Percentiles rank a stretch among this genome's conserved stretches.
phyloP scores from a whole-genome alignment of 2,797 vertebrate species.

The Mus minutoides region DNA sequence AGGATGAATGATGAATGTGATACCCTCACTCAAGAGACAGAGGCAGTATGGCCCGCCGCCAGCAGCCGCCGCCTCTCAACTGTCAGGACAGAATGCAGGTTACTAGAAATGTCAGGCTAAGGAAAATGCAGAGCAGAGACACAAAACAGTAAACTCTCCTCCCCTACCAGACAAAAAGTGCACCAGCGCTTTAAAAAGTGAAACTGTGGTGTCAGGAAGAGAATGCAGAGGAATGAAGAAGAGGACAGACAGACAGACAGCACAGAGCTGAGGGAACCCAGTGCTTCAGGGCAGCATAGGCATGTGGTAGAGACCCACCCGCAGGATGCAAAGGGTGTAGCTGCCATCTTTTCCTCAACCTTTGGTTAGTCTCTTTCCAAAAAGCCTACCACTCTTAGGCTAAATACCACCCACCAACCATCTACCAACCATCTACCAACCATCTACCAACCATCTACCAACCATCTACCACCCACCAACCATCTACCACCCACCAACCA shows the following conservation, averaged over 20 bases:
- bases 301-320: neutral
- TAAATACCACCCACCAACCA: neutral
- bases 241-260: neutral
- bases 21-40: neutral
- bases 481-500: neutral
- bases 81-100: neutral
- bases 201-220: neutral
- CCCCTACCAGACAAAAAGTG: neutral
- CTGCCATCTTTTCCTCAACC: neutral
- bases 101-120: neutral
- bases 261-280: neutral
- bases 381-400: neutral
- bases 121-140: conserved; percentile 7
- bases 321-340: conserved; percentile 22
- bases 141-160: conserved; percentile 32
- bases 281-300: neutral
- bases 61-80: neutral
- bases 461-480: neutral
- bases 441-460: neutral
- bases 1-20: neutral
- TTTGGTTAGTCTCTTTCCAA: conserved; percentile 16
- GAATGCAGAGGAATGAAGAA: conserved; percentile 28
- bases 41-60: neutral
- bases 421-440: neutral
- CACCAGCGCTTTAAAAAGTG: neutral